Conservation (phyloP, 2,888 invertebrate species). For the Athetis lepigone region DNA sequence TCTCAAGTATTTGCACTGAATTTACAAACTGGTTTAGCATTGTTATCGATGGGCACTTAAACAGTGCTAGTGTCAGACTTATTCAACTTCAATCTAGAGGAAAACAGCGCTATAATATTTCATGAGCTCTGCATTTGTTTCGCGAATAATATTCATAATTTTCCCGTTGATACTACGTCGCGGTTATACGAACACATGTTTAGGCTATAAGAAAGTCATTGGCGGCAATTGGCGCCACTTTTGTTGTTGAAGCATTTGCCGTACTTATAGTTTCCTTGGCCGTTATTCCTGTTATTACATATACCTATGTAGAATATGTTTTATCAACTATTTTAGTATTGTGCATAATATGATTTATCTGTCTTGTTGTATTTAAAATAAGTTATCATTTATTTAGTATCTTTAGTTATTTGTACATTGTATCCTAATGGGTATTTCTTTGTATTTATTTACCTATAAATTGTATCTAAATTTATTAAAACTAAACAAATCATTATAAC, state of each 20-base stretch:
- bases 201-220: conserved; percentile 16
- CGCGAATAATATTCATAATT: neutral
- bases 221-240: conserved; percentile 57
- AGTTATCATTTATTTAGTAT: too few species aligned
- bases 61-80: conserved; percentile 30
- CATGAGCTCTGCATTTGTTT: neutral
- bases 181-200: conserved; percentile 46
- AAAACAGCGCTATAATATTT: conserved; percentile 9
- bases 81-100: conserved; percentile 14
- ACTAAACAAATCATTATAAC: too few species aligned
- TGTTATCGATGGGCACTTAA: conserved; percentile 70
- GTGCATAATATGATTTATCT: neutral
- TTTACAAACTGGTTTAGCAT: conserved; percentile 74
- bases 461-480: neutral
- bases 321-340: too few species aligned
- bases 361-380: too few species aligned
- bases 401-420: too few species aligned
- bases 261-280: conserved; percentile 8
- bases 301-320: conserved; percentile 4
- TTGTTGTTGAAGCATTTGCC: conserved; percentile 34
- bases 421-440: neutral
- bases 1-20: conserved; percentile 52
- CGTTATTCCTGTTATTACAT: conserved; percentile 23
- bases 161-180: conserved; percentile 18
- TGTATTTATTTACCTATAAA: too few species aligned